phyloP scores from a whole-genome alignment of 2,888 invertebrate species.

The Agrotis ipsilon region DNA sequence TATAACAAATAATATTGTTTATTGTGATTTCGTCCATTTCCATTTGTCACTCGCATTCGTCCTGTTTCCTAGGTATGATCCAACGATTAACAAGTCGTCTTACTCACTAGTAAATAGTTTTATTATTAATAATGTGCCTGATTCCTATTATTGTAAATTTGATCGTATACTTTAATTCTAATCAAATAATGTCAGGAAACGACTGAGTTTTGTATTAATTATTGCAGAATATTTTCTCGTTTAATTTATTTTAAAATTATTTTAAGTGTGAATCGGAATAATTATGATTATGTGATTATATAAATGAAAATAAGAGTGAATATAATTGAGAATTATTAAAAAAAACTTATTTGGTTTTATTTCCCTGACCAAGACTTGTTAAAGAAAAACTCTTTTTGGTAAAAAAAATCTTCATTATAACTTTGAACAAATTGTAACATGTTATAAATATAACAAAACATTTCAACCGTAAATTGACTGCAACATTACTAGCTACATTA shows the following conservation, averaged over 20 bases:
- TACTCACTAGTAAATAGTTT: slow-evolving; percentile 84
- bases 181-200: slow-evolving; percentile 89
- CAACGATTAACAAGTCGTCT: slow-evolving; percentile 72
- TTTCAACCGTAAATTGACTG: slow-evolving; percentile 19
- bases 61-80: slow-evolving; percentile 64
- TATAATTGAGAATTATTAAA: slow-evolving; percentile 88
- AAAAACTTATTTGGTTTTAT: slow-evolving; percentile 69
- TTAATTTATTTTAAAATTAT: slow-evolving; percentile 90
- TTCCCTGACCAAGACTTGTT: slow-evolving; percentile 3
- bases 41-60: slow-evolving; percentile 64
- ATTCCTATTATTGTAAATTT: slow-evolving; percentile 90
- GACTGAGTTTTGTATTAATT: slow-evolving; percentile 91
- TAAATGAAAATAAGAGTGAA: slow-evolving; percentile 88
- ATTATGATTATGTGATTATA: slow-evolving; percentile 91
- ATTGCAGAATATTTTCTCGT: slow-evolving; percentile 89
- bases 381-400: slow-evolving; percentile 50
- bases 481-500: slow-evolving; percentile 28
- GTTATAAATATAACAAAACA: slow-evolving; percentile 27
- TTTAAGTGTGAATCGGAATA: slow-evolving; percentile 90
- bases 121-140: slow-evolving; percentile 87
- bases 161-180: slow-evolving; percentile 88
- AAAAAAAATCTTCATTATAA: slow-evolving; percentile 34
- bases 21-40: slow-evolving; percentile 82
- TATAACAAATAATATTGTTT: slow-evolving; percentile 73
- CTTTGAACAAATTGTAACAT: slow-evolving; percentile 40